These are phyloP conservation scores for Epizoanthus rinbou DNA, from an alignment of 92 coral and sea anemone genomes.

Conservation along the genomic window DNA sequence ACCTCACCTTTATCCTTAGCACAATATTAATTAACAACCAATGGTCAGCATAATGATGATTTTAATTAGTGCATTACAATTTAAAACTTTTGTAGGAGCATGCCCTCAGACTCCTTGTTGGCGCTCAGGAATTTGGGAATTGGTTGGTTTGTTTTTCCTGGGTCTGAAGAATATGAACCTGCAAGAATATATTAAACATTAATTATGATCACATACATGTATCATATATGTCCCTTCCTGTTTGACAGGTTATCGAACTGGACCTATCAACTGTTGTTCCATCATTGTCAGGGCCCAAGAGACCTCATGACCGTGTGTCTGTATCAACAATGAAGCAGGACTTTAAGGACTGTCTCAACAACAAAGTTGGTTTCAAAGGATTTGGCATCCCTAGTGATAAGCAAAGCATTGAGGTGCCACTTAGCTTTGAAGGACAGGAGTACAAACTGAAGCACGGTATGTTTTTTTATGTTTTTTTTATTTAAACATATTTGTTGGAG, in stretches of 20 bases:
- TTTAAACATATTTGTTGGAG: too few relatives aligned
- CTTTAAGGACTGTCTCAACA: slow-evolving; percentile 76
- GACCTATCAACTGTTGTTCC: slow-evolving; percentile 90
- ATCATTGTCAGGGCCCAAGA: slow-evolving; percentile 93
- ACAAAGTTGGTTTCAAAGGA: slow-evolving; percentile 97
- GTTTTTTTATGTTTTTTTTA: not conserved
- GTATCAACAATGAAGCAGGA: slow-evolving; percentile 89
- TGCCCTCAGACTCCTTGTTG: too few relatives aligned
- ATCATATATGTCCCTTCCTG: not conserved
- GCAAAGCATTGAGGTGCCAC: slow-evolving; percentile 68
- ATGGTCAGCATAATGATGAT: too few relatives aligned
- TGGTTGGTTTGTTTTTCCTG: too few relatives aligned
- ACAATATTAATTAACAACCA: too few relatives aligned
- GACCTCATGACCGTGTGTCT: slow-evolving; percentile 95
- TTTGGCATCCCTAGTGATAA: slow-evolving; percentile 88
- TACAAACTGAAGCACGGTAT: slow-evolving; percentile 85
- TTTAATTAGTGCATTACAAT: too few relatives aligned
- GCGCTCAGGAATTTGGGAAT: too few relatives aligned
- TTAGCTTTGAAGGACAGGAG: slow-evolving; percentile 74
- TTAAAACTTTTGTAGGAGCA: too few relatives aligned
- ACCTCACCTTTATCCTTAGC: too few relatives aligned
- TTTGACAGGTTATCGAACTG: slow-evolving; percentile 74
- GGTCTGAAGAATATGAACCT: too few relatives aligned
- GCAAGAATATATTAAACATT: too few relatives aligned
- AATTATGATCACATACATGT: not conserved